Evolutionary conservation across 2,113 vertebrate species (phyloP), one percentile per base, ranked within the genome.

Genomic region (Bubo blakistoni): DNA sequence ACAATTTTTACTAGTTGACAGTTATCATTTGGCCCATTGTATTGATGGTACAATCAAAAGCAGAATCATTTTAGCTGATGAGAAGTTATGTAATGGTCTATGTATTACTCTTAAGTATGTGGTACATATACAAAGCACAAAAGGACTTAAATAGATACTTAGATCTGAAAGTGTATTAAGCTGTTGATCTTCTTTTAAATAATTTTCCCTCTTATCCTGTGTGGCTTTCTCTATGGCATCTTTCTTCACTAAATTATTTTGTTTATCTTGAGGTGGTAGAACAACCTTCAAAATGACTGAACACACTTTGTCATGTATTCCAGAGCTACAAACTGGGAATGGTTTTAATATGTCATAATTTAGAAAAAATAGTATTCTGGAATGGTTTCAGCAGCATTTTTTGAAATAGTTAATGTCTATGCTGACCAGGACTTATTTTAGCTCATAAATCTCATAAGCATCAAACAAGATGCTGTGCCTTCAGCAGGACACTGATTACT

Each of bases 401-500:
- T 86, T 38, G 0, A 66, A 90, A 73, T 38, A 58, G 51, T 93
- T 92, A 88, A 70, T 51, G 70, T 62, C 54, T 86, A 14, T 88
- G 58, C 92, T 96, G 93, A 88, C 74, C 27, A 85, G 62, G 20
- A 34, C 44, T 81, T 90, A 70, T 91, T 94, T 89, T 59, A 81
- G 51, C 52, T 87, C 51, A 47, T 95, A 89, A 87, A 91, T 89
- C 80, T 91, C 86, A 38, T 58, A 76, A 94, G 22, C 70, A 63
- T 94, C 71, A 88, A 65, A 77, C 47, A 70, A 62, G 94, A 88
- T 81, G 38, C 55, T 66, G n/a, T 96, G 87, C 59, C 70, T 90
- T 96, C 88, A 88, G 90, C 61, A 80, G 73, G 87, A 52, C 46
- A 34, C 34, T 82, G 85, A 93, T 92, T 91, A 73, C 61, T 82